Evolutionary conservation across 2,888 invertebrate species (phyloP).

Genomic region (Perizoma flavofasciatum): DNA sequence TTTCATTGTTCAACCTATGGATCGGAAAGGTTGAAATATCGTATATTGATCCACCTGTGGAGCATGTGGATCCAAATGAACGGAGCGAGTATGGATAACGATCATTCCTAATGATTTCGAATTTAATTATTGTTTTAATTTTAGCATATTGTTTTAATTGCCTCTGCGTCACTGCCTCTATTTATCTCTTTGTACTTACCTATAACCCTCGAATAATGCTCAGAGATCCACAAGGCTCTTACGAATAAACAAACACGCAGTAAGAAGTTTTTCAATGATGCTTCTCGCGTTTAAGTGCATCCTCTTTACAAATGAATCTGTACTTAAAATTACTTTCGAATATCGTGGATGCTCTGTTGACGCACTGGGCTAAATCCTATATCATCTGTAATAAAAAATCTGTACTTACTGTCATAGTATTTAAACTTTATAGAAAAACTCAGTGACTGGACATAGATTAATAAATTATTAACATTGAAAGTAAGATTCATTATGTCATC

Average conservation of each 20-base stretch:
- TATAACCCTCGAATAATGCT: constrained; percentile 14
- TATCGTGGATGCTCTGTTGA: constrained; percentile 3
- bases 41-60: too few species aligned
- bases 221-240: neutral
- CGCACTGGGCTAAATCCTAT: constrained; percentile 3
- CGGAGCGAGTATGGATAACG: constrained; percentile 46
- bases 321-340: neutral
- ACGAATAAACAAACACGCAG: constrained; percentile 1
- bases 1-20: too few species aligned
- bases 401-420: constrained; percentile 33
- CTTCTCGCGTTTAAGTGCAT: neutral
- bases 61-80: too few species aligned
- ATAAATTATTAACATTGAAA: constrained; percentile 23
- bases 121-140: constrained; percentile 55
- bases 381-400: constrained; percentile 8
- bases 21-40: too few species aligned
- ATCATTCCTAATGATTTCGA: constrained; percentile 76
- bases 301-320: constrained; percentile 3
- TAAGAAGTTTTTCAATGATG: constrained; percentile 5
- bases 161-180: constrained; percentile 25
- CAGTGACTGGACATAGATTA: constrained; percentile 22
- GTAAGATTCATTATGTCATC: constrained; percentile 24
- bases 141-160: constrained; percentile 30
- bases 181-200: constrained; percentile 26
- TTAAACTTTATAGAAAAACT: constrained; percentile 22